Evolutionary conservation across 2,113 vertebrate species (phyloP).

Genomic region (Manacus vitellinus): DNA sequence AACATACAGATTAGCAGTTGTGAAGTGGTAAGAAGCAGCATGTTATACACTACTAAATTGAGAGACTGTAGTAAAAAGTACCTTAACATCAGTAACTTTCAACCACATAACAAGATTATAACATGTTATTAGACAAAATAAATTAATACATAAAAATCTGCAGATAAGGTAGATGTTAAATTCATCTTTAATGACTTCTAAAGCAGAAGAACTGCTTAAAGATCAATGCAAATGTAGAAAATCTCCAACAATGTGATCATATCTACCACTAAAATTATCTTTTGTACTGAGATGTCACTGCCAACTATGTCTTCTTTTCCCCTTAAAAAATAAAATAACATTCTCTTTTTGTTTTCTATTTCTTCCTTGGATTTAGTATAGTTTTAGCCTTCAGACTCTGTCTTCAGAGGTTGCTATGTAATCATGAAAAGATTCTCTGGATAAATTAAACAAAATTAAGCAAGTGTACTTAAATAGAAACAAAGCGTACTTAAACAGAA

Average conservation of each 20-base stretch:
- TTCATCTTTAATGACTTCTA: background rate
- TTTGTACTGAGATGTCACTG: background rate
- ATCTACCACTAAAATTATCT: background rate
- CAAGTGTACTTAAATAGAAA: background rate
- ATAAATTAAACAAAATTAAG: background rate
- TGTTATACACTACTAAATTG: background rate
- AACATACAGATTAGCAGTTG: background rate
- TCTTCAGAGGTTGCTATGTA: background rate
- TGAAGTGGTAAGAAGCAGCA: background rate
- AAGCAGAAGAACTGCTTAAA: background rate
- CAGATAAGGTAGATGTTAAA: background rate
- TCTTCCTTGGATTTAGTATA: background rate
- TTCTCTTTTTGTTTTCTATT: background rate
- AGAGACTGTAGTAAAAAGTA: background rate
- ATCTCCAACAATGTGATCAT: background rate
- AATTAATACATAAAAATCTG: background rate
- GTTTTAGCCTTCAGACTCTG: background rate
- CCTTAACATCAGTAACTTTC: background rate
- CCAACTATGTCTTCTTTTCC: background rate
- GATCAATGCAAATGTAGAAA: background rate
- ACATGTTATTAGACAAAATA: background rate
- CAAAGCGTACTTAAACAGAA: background rate
- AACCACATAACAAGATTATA: background rate
- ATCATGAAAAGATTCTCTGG: background rate
- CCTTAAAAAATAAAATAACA: background rate